Evolutionary conservation across 2,888 invertebrate genomes (phyloP), one percentile per base, ranked within the genome.

Genomic region (Acanthosepion esculentum): DNA sequence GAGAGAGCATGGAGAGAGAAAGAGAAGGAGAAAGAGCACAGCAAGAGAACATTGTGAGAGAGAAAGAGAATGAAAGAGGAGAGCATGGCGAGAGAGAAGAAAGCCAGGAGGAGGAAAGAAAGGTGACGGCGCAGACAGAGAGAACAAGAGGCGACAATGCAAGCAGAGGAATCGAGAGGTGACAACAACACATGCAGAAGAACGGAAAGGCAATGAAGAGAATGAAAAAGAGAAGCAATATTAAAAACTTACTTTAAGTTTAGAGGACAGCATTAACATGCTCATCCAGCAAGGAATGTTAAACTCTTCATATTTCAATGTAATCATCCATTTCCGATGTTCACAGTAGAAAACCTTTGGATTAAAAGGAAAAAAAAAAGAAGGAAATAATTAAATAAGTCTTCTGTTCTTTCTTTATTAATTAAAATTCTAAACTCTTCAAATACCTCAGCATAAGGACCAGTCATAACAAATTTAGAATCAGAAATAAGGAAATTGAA

Each of bases 321-420:
- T 96, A 53, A 97, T 96, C 91, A 97, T 95, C 93, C 96, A 96
- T 96, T 97, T 97, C 94, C 97, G 96, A 94, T 97, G 97, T 96
- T 97, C 97, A 97, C 97, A 97, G 96, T 97, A 97, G 95, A 97
- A 97, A 53, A 97, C 96, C 97, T 97, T 96, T 0, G 95, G 95
- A 93, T 50, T 41, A 26, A 48, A 93, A 50, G 23, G 29, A 12
- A 92, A 23, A 50, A 50, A 12, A 92, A 23, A 50, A 50, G 50
- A 41, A 41, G 41, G 2, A 41, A 41, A 41, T 41, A 41, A 41
- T 41, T 41, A 33, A n/a, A 78, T n/a, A 15, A 78, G n/a, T 59
- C 6, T 59, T 59, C 59, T 20, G 20, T 55, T 55, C 55, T 55
- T 55, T 55, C 55, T 3, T 20, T 18, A 55, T 55, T 20, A 55